These are phyloP conservation scores for Trachemys scripta DNA, from an alignment of 2,113 vertebrate genomes.

Conservation along the genomic window DNA sequence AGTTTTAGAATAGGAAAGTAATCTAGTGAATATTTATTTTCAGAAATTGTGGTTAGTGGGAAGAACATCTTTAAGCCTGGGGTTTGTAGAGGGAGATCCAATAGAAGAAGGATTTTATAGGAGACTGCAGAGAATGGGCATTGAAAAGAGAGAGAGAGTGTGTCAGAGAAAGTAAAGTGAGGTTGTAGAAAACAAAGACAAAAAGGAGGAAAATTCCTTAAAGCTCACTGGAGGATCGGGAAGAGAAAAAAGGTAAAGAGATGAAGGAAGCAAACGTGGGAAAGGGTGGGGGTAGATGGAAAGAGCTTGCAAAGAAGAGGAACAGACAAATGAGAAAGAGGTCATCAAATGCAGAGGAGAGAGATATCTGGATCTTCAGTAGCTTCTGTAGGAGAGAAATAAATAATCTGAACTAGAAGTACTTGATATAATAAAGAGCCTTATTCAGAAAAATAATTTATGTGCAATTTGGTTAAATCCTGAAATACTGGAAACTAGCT, in stretches of 20 bases:
- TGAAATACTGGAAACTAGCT: background rate
- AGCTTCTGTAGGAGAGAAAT: background rate
- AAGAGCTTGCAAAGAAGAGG: background rate
- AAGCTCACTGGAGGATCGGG: fast-evolving
- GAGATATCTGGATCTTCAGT: background rate
- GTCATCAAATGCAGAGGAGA: background rate
- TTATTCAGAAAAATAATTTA: background rate
- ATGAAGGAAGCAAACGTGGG: background rate
- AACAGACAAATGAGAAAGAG: background rate
- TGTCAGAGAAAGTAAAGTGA: background rate
- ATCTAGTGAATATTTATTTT: constrained; percentile 18
- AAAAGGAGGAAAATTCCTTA: background rate
- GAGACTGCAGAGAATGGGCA: background rate
- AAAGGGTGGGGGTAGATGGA: background rate
- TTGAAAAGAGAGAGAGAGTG: background rate
- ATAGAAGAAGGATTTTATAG: background rate
- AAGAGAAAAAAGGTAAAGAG: background rate
- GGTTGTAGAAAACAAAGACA: fast-evolving
- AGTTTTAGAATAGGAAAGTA: background rate
- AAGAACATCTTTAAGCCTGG: background rate
- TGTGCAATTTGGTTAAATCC: background rate
- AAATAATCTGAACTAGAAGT: background rate
- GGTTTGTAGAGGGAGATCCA: background rate
- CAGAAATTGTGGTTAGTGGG: background rate
- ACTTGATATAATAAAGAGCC: background rate